A percentile compares a stretch with the other conserved stretches of the same genome.
These are phyloP conservation scores for Ptiloglossa arizonensis DNA, from an alignment of 1,140 invertebrate species.

Conservation along the genomic window DNA sequence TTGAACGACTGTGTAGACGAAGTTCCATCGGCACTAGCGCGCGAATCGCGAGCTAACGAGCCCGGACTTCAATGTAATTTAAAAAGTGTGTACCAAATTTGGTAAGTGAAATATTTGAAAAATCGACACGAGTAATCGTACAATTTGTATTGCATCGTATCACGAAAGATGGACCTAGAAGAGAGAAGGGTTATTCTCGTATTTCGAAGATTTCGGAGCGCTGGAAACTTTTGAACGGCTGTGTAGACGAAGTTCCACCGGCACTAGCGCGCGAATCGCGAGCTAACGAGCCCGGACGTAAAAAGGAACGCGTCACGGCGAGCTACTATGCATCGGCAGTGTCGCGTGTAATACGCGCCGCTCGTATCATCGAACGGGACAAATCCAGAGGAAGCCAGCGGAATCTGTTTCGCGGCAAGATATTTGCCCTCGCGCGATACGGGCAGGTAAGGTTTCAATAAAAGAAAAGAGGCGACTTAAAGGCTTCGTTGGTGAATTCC, in stretches of 20 bases:
- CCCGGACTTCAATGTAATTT: no score
- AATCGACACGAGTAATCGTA: no score
- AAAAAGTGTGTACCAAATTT: no score
- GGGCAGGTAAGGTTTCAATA: conserved; percentile 33
- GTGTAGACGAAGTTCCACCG: no score
- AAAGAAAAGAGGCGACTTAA: conserved; percentile 35
- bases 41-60: background rate
- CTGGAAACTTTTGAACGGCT: no score
- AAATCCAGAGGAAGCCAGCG: conserved; percentile 31
- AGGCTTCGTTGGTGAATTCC: conserved; percentile 27
- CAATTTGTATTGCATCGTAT: no score
- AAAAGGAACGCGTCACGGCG: background rate
- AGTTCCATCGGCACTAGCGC: no score
- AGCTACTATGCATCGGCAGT: background rate
- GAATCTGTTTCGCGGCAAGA: conserved; percentile 17
- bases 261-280: background rate
- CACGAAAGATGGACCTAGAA: no score
- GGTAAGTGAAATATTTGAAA: no score
- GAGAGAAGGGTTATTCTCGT: no score
- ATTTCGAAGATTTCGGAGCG: no score
- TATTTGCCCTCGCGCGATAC: conserved; percentile 22
- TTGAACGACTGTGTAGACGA: no score
- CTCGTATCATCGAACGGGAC: conserved; percentile 24
- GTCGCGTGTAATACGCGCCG: conserved; percentile 19
- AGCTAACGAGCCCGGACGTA: background rate